These are phyloP conservation scores for Acrobasis suavella DNA, from an alignment of 2,888 invertebrate genomes.

Conservation along the genomic window DNA sequence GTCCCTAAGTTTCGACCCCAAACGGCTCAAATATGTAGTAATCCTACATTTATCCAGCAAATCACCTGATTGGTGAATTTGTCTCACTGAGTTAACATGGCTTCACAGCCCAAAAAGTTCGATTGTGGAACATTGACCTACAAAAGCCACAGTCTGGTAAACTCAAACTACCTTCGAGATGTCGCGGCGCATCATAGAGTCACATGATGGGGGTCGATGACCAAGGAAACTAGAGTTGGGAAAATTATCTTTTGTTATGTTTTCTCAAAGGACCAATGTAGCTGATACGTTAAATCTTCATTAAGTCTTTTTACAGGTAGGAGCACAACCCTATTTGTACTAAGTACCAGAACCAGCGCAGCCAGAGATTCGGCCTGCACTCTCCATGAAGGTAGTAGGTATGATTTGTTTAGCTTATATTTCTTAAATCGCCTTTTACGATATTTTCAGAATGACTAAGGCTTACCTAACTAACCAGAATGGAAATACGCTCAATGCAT, in stretches of 20 bases:
- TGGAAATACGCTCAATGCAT: too few relatives aligned
- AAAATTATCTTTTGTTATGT: slow-evolving; percentile 5
- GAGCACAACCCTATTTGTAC: too few relatives aligned
- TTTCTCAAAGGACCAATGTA: neutral
- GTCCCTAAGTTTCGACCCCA: too few relatives aligned
- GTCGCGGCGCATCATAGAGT: slow-evolving; percentile 30
- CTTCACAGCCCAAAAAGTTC: slow-evolving; percentile 44
- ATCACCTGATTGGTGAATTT: neutral
- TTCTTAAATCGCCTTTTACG: too few relatives aligned
- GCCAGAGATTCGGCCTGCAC: too few relatives aligned
- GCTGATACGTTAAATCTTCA: neutral
- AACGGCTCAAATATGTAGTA: too few relatives aligned
- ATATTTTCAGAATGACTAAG: too few relatives aligned
- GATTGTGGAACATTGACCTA: slow-evolving; percentile 8
- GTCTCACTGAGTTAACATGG: slow-evolving; percentile 4
- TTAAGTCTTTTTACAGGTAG: too few relatives aligned
- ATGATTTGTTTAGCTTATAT: too few relatives aligned
- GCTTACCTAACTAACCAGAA: too few relatives aligned
- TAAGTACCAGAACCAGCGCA: too few relatives aligned
- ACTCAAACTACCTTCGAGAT: slow-evolving; percentile 34
- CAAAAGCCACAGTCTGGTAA: slow-evolving; percentile 50
- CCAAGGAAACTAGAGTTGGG: slow-evolving; percentile 13
- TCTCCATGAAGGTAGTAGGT: too few relatives aligned
- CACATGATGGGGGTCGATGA: slow-evolving; percentile 22
- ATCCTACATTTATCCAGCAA: neutral